Percentiles rank a stretch among this genome's conserved stretches.
Conservation (phyloP, 2,797 vertebrate genomes). For the Sebastes minor region DNA sequence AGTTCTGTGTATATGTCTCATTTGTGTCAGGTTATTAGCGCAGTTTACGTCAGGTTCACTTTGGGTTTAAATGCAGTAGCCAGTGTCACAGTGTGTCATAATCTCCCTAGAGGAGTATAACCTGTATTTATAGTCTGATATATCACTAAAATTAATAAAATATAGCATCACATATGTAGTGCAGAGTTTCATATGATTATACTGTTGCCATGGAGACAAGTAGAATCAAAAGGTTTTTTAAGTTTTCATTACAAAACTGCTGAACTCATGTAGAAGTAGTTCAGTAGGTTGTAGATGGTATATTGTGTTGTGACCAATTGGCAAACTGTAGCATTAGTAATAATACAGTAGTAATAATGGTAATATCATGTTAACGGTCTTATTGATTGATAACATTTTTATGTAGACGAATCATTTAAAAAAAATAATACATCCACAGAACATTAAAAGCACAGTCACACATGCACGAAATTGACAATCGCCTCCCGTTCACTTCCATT, state of each 20-base stretch:
- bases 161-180: not conserved
- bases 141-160: not conserved
- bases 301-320: not conserved
- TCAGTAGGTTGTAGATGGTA: too few species aligned
- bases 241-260: not conserved
- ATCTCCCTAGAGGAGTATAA: not conserved
- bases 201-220: not conserved
- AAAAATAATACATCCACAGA: too few species aligned
- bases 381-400: too few species aligned
- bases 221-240: rapidly evolving
- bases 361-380: too few species aligned
- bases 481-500: too few species aligned
- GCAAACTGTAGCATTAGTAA: not conserved
- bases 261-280: not conserved
- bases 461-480: too few species aligned
- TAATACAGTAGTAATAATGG: not conserved
- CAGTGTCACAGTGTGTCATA: not conserved
- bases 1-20: not conserved
- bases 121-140: not conserved
- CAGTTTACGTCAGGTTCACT: not conserved
- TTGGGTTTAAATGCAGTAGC: not conserved
- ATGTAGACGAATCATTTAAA: too few species aligned
- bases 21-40: not conserved
- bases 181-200: not conserved
- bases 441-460: too few species aligned